Base-by-base conservation (phyloP, 2,888 invertebrate species). In the Busseola fusca region DNA sequence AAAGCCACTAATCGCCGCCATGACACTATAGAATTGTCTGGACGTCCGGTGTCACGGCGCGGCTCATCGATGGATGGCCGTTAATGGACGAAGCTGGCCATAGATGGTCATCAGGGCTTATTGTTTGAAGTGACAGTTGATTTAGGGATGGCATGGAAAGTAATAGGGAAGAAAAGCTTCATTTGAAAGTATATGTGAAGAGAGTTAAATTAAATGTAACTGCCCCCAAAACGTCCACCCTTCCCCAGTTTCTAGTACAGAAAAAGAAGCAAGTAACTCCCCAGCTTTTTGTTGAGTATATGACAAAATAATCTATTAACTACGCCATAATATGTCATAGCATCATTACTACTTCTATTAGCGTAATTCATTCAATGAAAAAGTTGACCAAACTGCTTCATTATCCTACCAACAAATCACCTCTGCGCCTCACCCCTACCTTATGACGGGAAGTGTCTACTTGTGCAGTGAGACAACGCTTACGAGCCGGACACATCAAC, bases 401-500 rank as follows among this genome's bases (percentile, higher is more conserved):
- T 69, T 57, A 70, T 14, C 3, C 27, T 7, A 6, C 16, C 42
- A 63, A 30, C 30, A 63, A 70, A 65, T 63, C 42, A 45, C 21
- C 0, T 37, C 1, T 12, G 18, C 18, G 45, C 59, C 30, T 21
- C 78, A 80, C 42, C 78, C 78, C 80, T 78, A 40, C 76, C 59
- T 67, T 12, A 34, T 9, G 52, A 67, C 82, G 75, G 85, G 85
- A 86, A 82, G 69, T 52, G 25, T 57, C 69, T 84, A 86, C 84
- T 86, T 86, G 76, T 42, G 72, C 67, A 75, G 78, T 76, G 76
- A 80, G 72, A 78, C 78, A 80, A 84, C 71, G 80, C 74, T 64
- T 27, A 34, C 45, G 10, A 64, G 59, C 80, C 84, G 84, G 84
- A 84, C 83, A 84, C 63, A 74, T 64, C 80, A 76, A 64, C 52